A percentile compares a stretch with the other conserved stretches of the same genome.
Conservation (phyloP, 2,797 vertebrate genomes). For the Phoebastria nigripes region DNA sequence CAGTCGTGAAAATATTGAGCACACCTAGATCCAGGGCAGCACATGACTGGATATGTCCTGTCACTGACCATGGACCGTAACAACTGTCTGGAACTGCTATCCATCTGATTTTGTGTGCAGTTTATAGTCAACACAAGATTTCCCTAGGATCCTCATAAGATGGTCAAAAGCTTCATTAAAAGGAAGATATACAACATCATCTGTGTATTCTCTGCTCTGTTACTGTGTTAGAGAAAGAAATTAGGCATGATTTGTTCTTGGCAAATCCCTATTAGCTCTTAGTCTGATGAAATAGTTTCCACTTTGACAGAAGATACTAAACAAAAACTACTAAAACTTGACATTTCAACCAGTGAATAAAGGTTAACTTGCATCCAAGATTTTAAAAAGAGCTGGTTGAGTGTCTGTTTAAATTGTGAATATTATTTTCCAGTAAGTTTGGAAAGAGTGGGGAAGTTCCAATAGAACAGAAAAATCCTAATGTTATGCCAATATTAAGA, state of each 20-base stretch:
- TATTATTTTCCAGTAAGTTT: constrained; percentile 34
- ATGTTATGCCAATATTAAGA: background rate
- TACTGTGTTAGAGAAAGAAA: background rate
- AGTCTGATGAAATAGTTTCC: constrained; percentile 42
- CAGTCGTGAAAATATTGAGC: background rate
- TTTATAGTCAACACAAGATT: background rate
- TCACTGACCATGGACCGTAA: background rate
- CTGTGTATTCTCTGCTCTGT: background rate
- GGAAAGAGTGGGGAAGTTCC: background rate
- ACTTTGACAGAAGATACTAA: constrained; percentile 10
- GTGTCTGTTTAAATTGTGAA: background rate
- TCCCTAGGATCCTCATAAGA: background rate
- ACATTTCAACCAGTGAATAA: constrained; percentile 41
- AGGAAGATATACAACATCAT: background rate
- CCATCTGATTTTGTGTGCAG: background rate
- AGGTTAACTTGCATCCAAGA: constrained; percentile 14
- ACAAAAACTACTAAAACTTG: constrained; percentile 44
- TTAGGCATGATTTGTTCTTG: background rate
- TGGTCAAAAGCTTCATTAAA: background rate
- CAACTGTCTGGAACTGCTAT: background rate
- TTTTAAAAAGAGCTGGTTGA: background rate
- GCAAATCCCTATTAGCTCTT: background rate
- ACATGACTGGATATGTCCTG: background rate
- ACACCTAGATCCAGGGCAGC: background rate
- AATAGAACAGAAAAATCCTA: background rate